Percentiles rank a stretch among this genome's conserved stretches.
These are phyloP conservation scores for Melierax canorus DNA, from an alignment of 2,113 vertebrate genomes.

Conservation along the genomic window DNA sequence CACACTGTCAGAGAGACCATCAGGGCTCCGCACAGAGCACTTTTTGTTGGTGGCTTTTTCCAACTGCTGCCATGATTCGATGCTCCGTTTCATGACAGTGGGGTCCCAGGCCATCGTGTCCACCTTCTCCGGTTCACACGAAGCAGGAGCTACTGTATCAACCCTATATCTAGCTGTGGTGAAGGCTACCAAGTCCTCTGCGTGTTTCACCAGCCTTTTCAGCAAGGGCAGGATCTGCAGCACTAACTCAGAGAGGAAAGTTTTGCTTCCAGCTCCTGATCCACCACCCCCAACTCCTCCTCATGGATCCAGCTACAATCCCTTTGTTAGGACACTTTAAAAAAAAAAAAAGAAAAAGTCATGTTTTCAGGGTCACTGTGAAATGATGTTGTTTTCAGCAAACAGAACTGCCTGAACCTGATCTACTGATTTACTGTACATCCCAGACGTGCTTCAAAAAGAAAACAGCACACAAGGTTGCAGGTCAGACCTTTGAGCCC, in stretches of 20 bases:
- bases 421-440: conserved; percentile 20
- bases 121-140: background rate
- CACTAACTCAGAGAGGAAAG: background rate
- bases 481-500: background rate
- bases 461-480: background rate
- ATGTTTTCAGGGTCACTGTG: conserved; percentile 31
- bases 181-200: background rate
- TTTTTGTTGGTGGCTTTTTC: background rate
- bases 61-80: background rate
- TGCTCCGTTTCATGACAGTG: background rate
- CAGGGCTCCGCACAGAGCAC: background rate
- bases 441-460: background rate
- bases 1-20: accelerated
- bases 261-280: background rate
- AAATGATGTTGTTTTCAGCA: conserved; percentile 1
- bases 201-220: background rate
- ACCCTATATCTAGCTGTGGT: background rate
- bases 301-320: background rate
- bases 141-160: background rate
- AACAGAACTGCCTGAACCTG: conserved; percentile 14
- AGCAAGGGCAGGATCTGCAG: background rate
- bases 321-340: background rate
- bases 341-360: background rate
- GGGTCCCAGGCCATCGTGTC: background rate
- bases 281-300: background rate